Conservation (phyloP, 2,888 invertebrate genomes). For the Drosophila mercatorum region DNA sequence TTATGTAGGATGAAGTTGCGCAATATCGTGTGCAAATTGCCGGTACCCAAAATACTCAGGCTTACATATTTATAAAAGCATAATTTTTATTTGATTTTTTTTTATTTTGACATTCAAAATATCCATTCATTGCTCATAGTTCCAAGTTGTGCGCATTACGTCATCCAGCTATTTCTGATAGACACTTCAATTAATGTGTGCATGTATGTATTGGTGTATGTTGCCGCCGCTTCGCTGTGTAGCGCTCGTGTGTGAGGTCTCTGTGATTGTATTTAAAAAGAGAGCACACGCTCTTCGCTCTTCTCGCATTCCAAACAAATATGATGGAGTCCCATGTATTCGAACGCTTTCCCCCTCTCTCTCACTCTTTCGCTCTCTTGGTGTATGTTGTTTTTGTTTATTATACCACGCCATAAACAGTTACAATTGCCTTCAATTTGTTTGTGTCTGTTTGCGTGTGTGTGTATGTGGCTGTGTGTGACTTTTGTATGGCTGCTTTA, state of each 20-base stretch:
- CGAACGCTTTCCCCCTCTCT: conserved; percentile 15
- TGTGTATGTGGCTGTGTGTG: conserved; percentile 9
- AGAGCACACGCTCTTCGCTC: conserved; percentile 31
- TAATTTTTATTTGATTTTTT: background rate
- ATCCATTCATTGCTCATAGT: conserved; percentile 64
- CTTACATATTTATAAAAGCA: background rate
- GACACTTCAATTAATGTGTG: conserved; percentile 76
- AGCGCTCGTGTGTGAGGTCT: conserved; percentile 19
- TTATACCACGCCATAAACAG: conserved; percentile 61
- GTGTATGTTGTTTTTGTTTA: conserved; percentile 63
- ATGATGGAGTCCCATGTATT: conserved; percentile 13
- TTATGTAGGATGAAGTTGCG: conserved; percentile 31
- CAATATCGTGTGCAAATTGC: conserved; percentile 19
- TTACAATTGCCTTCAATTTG: conserved; percentile 66
- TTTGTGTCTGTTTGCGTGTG: conserved; percentile 22
- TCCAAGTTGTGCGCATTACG: conserved; percentile 73
- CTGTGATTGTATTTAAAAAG: conserved; percentile 43
- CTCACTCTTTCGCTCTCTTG: conserved; percentile 20
- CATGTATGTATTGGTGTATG: conserved; percentile 11
- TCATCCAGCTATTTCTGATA: conserved; percentile 82
- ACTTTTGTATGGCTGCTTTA: conserved; percentile 69
- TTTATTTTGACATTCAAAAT: conserved; percentile 4
- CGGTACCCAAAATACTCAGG: conserved; percentile 17
- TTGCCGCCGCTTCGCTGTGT: conserved; percentile 17
- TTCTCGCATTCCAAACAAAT: conserved; percentile 60